These are phyloP conservation scores for Xiphophorus maculatus DNA, from an alignment of 2,113 vertebrate species.

Conservation along the genomic window DNA sequence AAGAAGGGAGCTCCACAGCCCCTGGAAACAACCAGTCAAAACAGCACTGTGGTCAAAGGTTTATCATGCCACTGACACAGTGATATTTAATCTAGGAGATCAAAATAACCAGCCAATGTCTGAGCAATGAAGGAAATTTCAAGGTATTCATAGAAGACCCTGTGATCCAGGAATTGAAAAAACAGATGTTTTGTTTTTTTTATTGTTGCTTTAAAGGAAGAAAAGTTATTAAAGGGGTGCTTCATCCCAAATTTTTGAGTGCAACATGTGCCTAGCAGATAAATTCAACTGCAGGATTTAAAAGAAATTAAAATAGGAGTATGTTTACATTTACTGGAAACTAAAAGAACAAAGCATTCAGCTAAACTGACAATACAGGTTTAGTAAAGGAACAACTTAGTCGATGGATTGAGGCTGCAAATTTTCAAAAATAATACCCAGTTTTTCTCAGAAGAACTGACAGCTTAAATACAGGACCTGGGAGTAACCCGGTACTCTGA, in stretches of 20 bases:
- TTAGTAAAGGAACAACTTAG: neutral
- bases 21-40: constrained; percentile 79
- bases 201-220: neutral
- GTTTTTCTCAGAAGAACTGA: neutral
- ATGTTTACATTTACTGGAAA: neutral
- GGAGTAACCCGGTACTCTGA: neutral
- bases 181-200: neutral
- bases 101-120: constrained; percentile 35
- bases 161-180: neutral
- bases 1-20: constrained; percentile 90
- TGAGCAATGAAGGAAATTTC: neutral
- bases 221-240: neutral
- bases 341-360: neutral
- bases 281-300: neutral
- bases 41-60: constrained; percentile 25
- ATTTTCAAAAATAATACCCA: too few relatives aligned
- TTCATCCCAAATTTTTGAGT: neutral
- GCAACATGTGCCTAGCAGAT: neutral
- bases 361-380: neutral
- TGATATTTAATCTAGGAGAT: constrained; percentile 20
- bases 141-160: neutral
- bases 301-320: neutral
- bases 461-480: neutral
- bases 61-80: neutral
- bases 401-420: neutral